phyloP scores from a whole-genome alignment of 2,113 vertebrate genomes.

The Neoarius graeffei region DNA sequence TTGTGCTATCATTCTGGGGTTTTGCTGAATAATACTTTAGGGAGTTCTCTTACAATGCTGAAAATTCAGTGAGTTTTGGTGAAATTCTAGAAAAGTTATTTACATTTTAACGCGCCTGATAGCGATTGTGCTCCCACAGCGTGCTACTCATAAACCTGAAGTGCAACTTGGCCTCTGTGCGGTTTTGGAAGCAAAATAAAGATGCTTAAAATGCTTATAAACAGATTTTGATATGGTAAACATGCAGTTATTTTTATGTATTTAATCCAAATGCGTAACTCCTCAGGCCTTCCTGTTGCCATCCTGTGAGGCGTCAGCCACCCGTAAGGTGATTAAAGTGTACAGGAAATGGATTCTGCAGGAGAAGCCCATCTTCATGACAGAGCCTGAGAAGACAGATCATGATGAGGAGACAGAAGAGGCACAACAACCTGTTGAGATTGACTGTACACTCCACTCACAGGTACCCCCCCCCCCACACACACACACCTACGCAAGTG shows the following conservation, averaged over 20 bases:
- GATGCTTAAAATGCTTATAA: too few species aligned
- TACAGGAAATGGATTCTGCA: constrained; percentile 95
- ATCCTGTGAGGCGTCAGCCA: constrained; percentile 87
- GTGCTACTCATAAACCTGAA: too few species aligned
- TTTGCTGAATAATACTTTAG: too few species aligned
- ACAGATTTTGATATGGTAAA: not conserved
- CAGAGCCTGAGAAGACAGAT: constrained; percentile 82
- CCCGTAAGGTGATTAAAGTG: constrained; percentile 92
- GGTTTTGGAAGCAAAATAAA: not conserved
- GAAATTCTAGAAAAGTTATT: too few species aligned
- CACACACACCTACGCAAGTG: not conserved
- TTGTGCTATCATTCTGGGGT: too few species aligned
- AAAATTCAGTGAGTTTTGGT: too few species aligned
- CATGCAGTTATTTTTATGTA: not conserved
- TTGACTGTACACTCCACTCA: constrained; percentile 75
- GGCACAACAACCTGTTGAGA: constrained; percentile 69
- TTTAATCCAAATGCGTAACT: not conserved
- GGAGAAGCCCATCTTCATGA: constrained; percentile 92
- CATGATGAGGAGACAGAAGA: constrained; percentile 69
- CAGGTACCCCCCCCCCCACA: too few species aligned
- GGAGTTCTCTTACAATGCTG: too few species aligned
- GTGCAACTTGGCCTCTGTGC: not conserved
- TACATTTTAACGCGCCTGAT: too few species aligned
- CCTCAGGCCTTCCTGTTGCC: constrained; percentile 93
- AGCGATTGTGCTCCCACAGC: too few species aligned